Evolutionary conservation across 2,113 vertebrate species (phyloP), one percentile per base, ranked within the genome.

Genomic region (Chaenocephalus aceratus): DNA sequence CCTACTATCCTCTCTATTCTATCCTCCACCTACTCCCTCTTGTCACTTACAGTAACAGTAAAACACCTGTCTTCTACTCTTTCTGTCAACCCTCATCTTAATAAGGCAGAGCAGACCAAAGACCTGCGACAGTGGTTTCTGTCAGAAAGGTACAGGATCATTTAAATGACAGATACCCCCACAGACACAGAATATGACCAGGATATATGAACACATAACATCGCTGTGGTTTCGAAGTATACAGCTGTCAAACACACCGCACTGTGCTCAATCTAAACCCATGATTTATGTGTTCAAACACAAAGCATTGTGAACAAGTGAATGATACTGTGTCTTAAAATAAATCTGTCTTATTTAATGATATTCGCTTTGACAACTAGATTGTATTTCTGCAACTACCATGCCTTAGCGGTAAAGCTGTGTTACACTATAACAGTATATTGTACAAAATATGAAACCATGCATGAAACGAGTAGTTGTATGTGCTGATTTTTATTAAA

Each of bases 1-100:
- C 75, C 83, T 69, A 72, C 84, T 34, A 56, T 69, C 48, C 48
- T 56, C 16, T 72, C 70, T 18, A 30, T 73, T 56, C 30, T 6
- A 61, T 81, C 73, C 66, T 84, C 26, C 26, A 26, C 26, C 26
- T 26, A 26, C 26, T 26, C 57, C 60, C 6, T 69, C 52, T 56
- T 6, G 52, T 79, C 79, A 46, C 68, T 79, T 68, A 53, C 18
- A 53, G 54, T 34, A 67, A n/a, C 26, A 26, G 26, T 26, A 26
- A 26, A 26, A 26, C 72, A 59, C 34, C 18, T 66, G 46, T 52
- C 41, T 8, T 74, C 52, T 16, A 6, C 6, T 53, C 34, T 46
- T 72, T 18, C 60, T 73, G 67, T 57, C 71, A 58, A 56, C 63
- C 58, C 58, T 21, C 59, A 16, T 74, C 46, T 77, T 51, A 18